phyloP scores from a whole-genome alignment of 2,113 vertebrate species.

The Diadophis punctatus region DNA sequence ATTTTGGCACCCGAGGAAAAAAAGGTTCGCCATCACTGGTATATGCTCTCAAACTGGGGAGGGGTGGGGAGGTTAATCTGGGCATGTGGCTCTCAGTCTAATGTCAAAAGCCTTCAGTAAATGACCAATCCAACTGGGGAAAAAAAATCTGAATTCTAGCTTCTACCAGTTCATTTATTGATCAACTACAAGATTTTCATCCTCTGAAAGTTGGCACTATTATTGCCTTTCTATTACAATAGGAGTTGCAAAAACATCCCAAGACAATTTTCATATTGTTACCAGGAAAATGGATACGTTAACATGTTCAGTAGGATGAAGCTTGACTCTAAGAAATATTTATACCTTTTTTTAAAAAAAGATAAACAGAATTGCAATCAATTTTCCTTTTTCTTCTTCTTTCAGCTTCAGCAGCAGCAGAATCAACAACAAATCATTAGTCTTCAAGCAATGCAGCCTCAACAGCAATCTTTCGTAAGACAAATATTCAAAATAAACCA shows the following conservation, averaged over 20 bases:
- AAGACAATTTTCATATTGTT: not conserved
- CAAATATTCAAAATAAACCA: not conserved
- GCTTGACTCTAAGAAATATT: not conserved
- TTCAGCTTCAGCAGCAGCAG: slow-evolving; percentile 51
- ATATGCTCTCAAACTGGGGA: not conserved
- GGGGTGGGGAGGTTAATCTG: not conserved
- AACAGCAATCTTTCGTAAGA: slow-evolving; percentile 71
- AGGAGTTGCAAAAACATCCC: not conserved
- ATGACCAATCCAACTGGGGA: not conserved
- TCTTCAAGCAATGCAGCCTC: slow-evolving; percentile 67
- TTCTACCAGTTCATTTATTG: not conserved
- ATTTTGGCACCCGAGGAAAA: no score
- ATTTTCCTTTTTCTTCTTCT: not conserved
- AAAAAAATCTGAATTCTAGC: not conserved
- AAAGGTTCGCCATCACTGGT: no score
- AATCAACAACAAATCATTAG: slow-evolving; percentile 57
- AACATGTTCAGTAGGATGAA: not conserved
- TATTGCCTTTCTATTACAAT: not conserved
- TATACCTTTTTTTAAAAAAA: not conserved
- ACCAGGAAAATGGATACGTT: not conserved
- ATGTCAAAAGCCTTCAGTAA: not conserved
- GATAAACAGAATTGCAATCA: rapidly evolving
- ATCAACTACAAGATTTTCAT: not conserved
- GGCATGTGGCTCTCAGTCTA: not conserved
- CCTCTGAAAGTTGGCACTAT: not conserved